These are phyloP conservation scores for Pituophis catenifer DNA, from an alignment of 2,113 vertebrate species.

Conservation along the genomic window DNA sequence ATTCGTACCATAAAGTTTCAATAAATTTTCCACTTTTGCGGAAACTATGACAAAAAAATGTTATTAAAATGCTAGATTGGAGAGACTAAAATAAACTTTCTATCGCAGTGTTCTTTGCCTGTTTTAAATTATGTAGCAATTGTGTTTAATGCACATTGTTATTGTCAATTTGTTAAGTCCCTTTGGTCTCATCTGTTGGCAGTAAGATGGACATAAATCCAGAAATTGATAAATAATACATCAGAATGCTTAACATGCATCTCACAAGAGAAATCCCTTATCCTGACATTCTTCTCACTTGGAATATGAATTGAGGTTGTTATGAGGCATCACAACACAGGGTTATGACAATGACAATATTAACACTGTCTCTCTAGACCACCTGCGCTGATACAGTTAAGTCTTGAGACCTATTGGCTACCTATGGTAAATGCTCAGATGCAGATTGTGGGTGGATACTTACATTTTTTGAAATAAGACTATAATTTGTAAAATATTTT, in stretches of 20 bases:
- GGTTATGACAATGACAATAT: not conserved
- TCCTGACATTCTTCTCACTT: not conserved
- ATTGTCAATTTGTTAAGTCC: not conserved
- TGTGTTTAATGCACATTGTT: not conserved
- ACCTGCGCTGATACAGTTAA: not conserved
- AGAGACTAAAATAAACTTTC: not conserved
- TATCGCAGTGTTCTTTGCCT: not conserved
- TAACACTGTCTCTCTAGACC: not conserved
- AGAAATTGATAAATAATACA: not conserved
- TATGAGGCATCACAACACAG: not conserved
- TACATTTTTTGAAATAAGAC: not conserved
- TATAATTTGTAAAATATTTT: not conserved
- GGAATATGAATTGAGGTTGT: not conserved
- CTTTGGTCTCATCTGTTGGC: not conserved
- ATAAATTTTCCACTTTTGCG: not conserved
- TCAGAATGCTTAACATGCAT: not conserved
- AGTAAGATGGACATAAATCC: not conserved
- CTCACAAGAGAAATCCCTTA: not conserved
- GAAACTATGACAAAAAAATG: not conserved
- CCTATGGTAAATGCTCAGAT: not conserved
- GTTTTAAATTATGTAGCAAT: not conserved
- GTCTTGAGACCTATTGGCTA: not conserved
- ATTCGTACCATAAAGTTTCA: not conserved
- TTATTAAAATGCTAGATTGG: not conserved
- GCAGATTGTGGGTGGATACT: not conserved